Conservation (phyloP, 2,888 invertebrate species). For the Aphidius colemani region DNA sequence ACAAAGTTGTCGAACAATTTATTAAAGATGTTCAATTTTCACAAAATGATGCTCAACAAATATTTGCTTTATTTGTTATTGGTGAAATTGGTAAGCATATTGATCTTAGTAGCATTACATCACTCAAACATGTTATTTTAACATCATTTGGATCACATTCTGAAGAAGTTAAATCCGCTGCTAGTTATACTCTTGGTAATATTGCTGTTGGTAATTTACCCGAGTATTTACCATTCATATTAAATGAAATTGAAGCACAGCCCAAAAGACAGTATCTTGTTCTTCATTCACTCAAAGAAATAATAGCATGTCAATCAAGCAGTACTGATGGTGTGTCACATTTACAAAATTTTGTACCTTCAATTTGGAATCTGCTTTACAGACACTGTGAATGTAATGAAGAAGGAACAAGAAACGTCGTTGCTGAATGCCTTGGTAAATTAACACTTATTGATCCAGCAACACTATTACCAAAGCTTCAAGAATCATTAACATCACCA, state of each 20-base stretch:
- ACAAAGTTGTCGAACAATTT: conserved; percentile 69
- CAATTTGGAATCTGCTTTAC: conserved; percentile 91
- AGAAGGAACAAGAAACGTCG: conserved; percentile 98
- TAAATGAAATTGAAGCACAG: conserved; percentile 91
- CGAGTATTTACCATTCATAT: conserved; percentile 90
- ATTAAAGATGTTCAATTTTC: conserved; percentile 75
- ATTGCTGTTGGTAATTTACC: conserved; percentile 94
- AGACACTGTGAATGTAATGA: conserved; percentile 95
- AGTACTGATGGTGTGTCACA: conserved; percentile 64
- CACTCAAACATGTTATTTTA: conserved; percentile 78
- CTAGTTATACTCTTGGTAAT: conserved; percentile 94
- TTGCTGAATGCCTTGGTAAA: conserved; percentile 97
- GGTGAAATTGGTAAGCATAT: conserved; percentile 96
- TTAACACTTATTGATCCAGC: conserved; percentile 92
- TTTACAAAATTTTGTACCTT: conserved; percentile 73
- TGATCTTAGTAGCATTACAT: conserved; percentile 79
- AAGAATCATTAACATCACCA: conserved; percentile 77
- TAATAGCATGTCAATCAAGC: conserved; percentile 67
- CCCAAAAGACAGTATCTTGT: conserved; percentile 95
- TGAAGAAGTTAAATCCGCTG: conserved; percentile 97
- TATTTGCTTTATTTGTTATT: conserved; percentile 91
- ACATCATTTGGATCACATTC: conserved; percentile 88
- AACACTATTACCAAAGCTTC: conserved; percentile 83
- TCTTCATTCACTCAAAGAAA: conserved; percentile 95
- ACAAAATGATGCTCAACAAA: conserved; percentile 78